Evolutionary conservation across 1,140 invertebrate genomes (phyloP).

Genomic region (Drosophila gunungcola): DNA sequence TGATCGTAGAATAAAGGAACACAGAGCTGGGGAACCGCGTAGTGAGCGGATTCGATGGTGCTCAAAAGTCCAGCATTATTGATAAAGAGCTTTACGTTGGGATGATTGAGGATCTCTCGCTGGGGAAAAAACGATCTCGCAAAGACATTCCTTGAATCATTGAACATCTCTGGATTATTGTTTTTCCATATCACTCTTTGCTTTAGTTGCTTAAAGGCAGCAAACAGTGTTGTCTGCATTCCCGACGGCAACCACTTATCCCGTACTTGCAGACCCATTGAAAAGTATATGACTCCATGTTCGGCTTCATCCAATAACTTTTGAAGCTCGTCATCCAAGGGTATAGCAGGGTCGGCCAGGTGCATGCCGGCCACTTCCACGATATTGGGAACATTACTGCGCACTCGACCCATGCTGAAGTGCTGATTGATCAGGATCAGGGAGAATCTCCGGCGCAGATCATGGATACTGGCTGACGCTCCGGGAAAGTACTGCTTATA

Average conservation of each 20-base stretch:
- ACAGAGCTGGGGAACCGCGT: constrained; percentile 48
- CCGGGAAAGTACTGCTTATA: constrained; percentile 68
- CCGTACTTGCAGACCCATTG: constrained; percentile 87
- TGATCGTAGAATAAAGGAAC: constrained; percentile 64
- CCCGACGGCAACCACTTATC: constrained; percentile 85
- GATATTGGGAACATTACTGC: constrained; percentile 74
- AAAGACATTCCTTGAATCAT: constrained; percentile 87
- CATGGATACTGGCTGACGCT: constrained; percentile 28
- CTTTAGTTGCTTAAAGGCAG: constrained; percentile 40
- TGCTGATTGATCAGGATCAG: constrained; percentile 76
- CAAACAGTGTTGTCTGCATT: constrained; percentile 63
- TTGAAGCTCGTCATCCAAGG: constrained; percentile 78
- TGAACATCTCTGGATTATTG: constrained; percentile 68
- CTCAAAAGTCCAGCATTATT: constrained; percentile 86
- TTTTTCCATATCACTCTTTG: constrained; percentile 86
- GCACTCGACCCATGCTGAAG: constrained; percentile 63
- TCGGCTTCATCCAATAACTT: constrained; percentile 86
- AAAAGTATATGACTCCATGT: constrained; percentile 87
- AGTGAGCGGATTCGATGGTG: constrained; percentile 85
- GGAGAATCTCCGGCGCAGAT: constrained; percentile 54
- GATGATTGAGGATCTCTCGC: constrained; percentile 85
- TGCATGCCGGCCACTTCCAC: constrained; percentile 87
- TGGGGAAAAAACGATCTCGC: constrained; percentile 86
- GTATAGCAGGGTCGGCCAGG: constrained; percentile 67
- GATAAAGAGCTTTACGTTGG: constrained; percentile 86